phyloP scores from a whole-genome alignment of 2,113 vertebrate species.

The Macquaria australasica region DNA sequence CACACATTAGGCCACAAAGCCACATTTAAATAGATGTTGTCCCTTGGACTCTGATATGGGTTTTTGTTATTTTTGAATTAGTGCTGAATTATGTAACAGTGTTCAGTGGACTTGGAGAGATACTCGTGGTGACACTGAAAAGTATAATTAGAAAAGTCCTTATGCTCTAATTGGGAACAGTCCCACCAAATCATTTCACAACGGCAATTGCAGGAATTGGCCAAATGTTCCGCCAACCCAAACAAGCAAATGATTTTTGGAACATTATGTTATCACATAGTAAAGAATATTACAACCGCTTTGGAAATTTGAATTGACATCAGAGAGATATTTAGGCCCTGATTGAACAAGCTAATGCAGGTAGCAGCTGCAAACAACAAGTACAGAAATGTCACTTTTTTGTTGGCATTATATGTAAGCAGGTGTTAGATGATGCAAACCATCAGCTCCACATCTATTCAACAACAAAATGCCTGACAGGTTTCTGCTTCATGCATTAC shows the following conservation, averaged over 20 bases:
- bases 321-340: not conserved
- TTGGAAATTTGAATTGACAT: not conserved
- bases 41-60: not conserved
- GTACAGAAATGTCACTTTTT: not conserved
- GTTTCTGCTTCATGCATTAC: not conserved
- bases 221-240: not conserved
- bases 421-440: not conserved
- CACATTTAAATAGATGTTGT: not conserved
- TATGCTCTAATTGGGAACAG: conserved; percentile 35
- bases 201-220: conserved; percentile 17
- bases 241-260: conserved; percentile 12
- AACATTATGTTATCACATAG: not conserved
- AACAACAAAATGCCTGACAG: not conserved
- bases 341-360: not conserved
- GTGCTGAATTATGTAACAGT: conserved; percentile 7
- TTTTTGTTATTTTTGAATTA: conserved; percentile 19
- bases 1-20: conserved; percentile 6
- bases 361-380: not conserved
- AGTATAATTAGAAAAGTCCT: conserved; percentile 47
- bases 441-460: not conserved
- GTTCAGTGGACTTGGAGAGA: conserved; percentile 34
- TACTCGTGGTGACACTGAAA: conserved; percentile 7
- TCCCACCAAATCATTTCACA: conserved; percentile 34
- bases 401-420: not conserved
- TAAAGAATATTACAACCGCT: conserved; percentile 14